Percentiles rank a stretch among this genome's conserved stretches.
Evolutionary conservation across 1,140 invertebrate species (phyloP).

Genomic region (Aethina tumida): DNA sequence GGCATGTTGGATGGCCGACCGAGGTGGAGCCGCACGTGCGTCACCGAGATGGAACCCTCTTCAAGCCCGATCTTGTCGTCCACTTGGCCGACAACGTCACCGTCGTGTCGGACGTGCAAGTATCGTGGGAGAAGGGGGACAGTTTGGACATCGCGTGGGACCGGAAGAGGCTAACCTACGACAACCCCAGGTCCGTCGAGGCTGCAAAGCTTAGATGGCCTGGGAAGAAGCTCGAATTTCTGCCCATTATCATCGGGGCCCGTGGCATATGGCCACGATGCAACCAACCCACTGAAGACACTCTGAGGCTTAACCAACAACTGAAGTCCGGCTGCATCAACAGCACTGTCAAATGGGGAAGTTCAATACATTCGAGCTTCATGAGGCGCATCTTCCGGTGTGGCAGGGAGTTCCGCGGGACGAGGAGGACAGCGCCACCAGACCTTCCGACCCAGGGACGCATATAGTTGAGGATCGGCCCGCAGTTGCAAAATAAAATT

Average conservation of each 20-base stretch:
- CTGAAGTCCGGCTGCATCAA: slow-evolving; percentile 11
- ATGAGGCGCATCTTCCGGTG: slow-evolving; percentile 4
- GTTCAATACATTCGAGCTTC: slow-evolving; percentile 8
- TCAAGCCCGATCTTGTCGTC: slow-evolving; percentile 13
- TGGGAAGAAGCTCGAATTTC: slow-evolving; percentile 4
- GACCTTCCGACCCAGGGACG: too few relatives aligned
- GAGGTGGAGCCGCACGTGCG: slow-evolving; percentile 13
- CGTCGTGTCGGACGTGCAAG: slow-evolving; percentile 12
- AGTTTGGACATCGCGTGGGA: slow-evolving; percentile 1
- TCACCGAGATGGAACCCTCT: slow-evolving; percentile 6
- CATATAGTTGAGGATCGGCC: too few relatives aligned
- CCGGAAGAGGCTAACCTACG: slow-evolving; percentile 10
- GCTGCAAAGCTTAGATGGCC: slow-evolving; percentile 12
- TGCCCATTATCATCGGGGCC: slow-evolving; percentile 12
- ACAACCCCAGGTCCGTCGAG: slow-evolving; percentile 8
- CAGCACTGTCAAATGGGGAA: slow-evolving; percentile 10
- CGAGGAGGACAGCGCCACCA: too few relatives aligned
- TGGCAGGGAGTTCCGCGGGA: too few relatives aligned
- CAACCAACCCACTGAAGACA: slow-evolving; percentile 10
- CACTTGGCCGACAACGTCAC: background rate
- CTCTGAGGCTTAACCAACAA: background rate
- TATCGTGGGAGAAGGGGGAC: slow-evolving; percentile 15
- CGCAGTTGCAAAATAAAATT: too few relatives aligned
- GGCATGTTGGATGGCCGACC: background rate
- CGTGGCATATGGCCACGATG: slow-evolving; percentile 14